Evolutionary conservation across 2,888 invertebrate genomes (phyloP), one percentile per base, ranked within the genome.

Genomic region (Pseudococcus viburni): DNA sequence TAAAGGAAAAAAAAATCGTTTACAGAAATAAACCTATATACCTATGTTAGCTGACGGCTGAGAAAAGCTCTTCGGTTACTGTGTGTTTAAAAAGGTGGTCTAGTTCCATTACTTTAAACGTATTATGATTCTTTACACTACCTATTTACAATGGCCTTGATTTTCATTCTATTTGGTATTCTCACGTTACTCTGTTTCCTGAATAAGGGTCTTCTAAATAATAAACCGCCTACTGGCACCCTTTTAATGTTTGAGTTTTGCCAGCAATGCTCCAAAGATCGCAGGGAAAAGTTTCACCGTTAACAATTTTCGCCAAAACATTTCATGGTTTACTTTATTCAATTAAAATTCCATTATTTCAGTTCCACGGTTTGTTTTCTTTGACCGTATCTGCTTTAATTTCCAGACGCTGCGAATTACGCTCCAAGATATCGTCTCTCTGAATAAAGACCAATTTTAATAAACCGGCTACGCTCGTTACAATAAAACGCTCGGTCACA

Each of bases 341-440:
- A 46, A 83, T 83, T 83, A 83, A 83, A 83, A 83, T 83, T 83
- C 80, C 80, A 83, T 83, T 83, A 83, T 83, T 83, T 83, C 80
- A 46, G 19, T 46, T 46, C 46, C 33, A 73, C 73, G 73, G 73
- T 73, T 73, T 73, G 73, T 73, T 73, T 73, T 73, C 73, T 73
- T 73, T 73, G 73, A 73, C 73, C 73, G 73, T 73, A 73, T 73
- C 73, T 33, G 17, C 33, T 73, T 73, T 73, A 73, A 73, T 73
- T 73, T 73, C 46, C 80, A 83, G 46, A 42, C 42, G 80, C 80
- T 83, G 1, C 9, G 17, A 83, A 83, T 83, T 83, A 83, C 46
- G 80, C 19, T 83, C 9, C 46, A 46, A 83, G 80, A 73, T 73
- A 8, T 42, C 42, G 42, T 42, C 42, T 33, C 46, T 83, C 80